A percentile compares a stretch with the other conserved stretches of the same genome.
These are phyloP conservation scores for Pterocles burchelli DNA, from an alignment of 2,113 vertebrate genomes.

Conservation along the genomic window DNA sequence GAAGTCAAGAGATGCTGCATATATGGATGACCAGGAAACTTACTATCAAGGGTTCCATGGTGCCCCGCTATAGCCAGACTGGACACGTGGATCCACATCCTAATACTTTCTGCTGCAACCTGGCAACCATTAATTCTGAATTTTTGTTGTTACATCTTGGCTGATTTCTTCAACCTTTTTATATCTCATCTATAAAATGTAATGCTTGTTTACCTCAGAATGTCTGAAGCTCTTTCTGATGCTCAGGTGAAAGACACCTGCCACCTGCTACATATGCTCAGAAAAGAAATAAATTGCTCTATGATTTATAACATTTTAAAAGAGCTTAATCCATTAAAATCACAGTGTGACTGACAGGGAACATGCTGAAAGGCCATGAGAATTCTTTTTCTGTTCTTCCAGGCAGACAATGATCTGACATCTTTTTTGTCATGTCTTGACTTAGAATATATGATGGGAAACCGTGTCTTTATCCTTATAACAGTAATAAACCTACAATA, in stretches of 20 bases:
- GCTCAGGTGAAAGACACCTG: constrained; percentile 61
- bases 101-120: neutral
- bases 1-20: neutral
- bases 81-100: neutral
- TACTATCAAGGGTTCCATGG: neutral
- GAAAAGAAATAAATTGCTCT: constrained; percentile 49
- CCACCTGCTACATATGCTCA: constrained; percentile 42
- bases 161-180: neutral
- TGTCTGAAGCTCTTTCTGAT: constrained; percentile 9
- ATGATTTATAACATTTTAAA: constrained; percentile 48
- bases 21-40: neutral
- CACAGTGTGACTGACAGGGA: constrained; percentile 56
- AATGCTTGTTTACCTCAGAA: constrained; percentile 17
- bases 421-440: constrained; percentile 40
- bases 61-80: neutral
- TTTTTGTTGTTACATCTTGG: neutral
- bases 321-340: constrained; percentile 56
- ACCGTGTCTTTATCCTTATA: neutral
- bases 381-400: constrained; percentile 41
- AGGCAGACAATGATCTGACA: constrained; percentile 50
- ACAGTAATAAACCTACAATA: neutral
- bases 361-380: constrained; percentile 35
- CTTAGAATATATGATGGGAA: neutral
- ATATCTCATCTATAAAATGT: neutral
- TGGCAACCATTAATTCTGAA: neutral